These are phyloP conservation scores for Podabrus alpinus DNA, from an alignment of 2,888 invertebrate species.

Conservation along the genomic window DNA sequence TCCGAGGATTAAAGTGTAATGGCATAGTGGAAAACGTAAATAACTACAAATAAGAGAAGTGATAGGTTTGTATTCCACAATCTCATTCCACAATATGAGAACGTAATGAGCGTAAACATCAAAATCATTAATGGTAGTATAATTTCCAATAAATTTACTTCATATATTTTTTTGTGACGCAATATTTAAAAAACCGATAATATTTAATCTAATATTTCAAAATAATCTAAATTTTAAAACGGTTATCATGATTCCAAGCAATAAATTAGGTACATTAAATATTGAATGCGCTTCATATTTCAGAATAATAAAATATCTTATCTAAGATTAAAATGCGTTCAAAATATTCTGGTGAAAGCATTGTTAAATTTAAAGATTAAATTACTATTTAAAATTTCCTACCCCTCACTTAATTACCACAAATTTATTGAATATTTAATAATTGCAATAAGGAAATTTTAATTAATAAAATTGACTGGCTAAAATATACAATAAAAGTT, in stretches of 20 bases:
- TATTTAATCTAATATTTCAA: neutral
- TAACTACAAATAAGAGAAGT: too few relatives aligned
- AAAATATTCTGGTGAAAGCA: neutral
- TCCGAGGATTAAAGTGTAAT: too few relatives aligned
- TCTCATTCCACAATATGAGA: too few relatives aligned
- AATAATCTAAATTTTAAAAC: neutral
- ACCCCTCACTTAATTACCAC: neutral
- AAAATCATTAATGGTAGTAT: too few relatives aligned
- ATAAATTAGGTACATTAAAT: neutral
- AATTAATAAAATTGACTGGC: neutral
- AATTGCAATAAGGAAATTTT: too few relatives aligned
- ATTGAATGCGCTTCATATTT: neutral
- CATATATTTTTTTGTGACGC: too few relatives aligned
- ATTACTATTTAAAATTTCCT: neutral
- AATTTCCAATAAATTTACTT: too few relatives aligned
- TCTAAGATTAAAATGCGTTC: neutral
- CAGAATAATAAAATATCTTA: neutral
- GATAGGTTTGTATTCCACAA: too few relatives aligned
- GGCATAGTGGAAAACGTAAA: too few relatives aligned
- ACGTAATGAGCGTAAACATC: too few relatives aligned
- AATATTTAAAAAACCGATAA: neutral
- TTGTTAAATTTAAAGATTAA: neutral
- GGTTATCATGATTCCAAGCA: neutral
- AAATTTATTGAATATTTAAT: neutral
- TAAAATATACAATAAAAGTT: neutral